phyloP scores from a whole-genome alignment of 2,113 vertebrate species.

The Pao palembangensis region DNA sequence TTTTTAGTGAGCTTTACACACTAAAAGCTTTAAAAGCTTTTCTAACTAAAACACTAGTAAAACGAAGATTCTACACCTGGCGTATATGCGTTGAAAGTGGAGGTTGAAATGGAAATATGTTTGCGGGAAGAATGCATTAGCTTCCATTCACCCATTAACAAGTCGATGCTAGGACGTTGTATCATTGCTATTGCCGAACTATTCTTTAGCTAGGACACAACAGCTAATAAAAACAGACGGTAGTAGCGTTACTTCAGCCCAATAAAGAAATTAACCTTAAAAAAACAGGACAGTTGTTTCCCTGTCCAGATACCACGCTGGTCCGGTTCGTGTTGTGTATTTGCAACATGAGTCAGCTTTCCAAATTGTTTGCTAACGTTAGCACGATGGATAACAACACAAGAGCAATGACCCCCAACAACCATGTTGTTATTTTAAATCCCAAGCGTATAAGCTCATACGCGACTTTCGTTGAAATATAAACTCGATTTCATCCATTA shows the following conservation, averaged over 20 bases:
- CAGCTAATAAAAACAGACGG: no score
- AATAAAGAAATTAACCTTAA: no score
- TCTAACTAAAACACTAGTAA: no score
- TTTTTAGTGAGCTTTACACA: background rate
- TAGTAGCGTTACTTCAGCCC: no score
- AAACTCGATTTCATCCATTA: background rate
- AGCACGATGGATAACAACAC: background rate
- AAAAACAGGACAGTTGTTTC: background rate
- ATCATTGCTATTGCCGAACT: background rate
- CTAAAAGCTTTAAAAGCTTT: no score
- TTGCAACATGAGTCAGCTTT: constrained; percentile 12
- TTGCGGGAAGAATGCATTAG: no score
- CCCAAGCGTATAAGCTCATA: background rate
- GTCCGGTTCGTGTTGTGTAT: background rate
- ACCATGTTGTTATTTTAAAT: background rate
- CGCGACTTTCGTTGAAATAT: background rate
- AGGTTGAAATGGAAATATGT: no score
- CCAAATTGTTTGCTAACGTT: background rate
- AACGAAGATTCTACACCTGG: no score
- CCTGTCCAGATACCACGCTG: no score
- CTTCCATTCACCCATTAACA: no score
- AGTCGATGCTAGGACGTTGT: background rate
- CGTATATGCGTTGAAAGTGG: no score
- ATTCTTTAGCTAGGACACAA: background rate
- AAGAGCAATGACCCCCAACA: background rate